phyloP scores from a whole-genome alignment of 2,888 invertebrate genomes.

The Busseola fusca region DNA sequence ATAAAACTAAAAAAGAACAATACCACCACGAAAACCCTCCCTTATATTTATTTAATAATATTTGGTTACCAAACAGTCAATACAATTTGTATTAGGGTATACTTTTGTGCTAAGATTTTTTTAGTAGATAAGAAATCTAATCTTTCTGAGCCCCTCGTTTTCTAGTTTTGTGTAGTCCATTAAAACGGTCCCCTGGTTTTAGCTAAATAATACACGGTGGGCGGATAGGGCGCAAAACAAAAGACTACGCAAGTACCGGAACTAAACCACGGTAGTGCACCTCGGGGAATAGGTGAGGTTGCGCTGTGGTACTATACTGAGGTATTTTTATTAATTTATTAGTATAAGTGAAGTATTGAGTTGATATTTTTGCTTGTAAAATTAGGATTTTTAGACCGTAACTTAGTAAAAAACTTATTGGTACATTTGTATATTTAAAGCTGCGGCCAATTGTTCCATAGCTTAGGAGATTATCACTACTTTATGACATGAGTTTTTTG shows the following conservation, averaged over 20 bases:
- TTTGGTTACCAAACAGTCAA: conserved; percentile 61
- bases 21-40: conserved; percentile 47
- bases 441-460: too few species aligned
- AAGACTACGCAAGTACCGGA: conserved; percentile 84
- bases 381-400: too few species aligned
- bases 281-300: conserved; percentile 77
- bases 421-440: too few species aligned
- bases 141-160: conserved; percentile 81
- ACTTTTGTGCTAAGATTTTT: conserved; percentile 73
- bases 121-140: conserved; percentile 87
- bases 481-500: too few species aligned
- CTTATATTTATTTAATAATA: conserved; percentile 59
- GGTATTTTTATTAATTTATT: not conserved
- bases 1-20: conserved; percentile 25
- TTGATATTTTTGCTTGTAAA: too few species aligned
- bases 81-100: conserved; percentile 68
- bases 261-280: conserved; percentile 83
- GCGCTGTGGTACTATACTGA: conserved; percentile 69
- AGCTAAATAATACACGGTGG: conserved; percentile 85
- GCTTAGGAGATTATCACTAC: too few species aligned
- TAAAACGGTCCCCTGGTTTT: conserved; percentile 84
- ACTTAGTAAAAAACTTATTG: too few species aligned
- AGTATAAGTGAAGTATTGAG: too few species aligned
- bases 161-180: conserved; percentile 79
- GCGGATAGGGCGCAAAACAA: conserved; percentile 80